Conservation (phyloP, 1,140 invertebrate genomes). For the Popillia japonica region DNA sequence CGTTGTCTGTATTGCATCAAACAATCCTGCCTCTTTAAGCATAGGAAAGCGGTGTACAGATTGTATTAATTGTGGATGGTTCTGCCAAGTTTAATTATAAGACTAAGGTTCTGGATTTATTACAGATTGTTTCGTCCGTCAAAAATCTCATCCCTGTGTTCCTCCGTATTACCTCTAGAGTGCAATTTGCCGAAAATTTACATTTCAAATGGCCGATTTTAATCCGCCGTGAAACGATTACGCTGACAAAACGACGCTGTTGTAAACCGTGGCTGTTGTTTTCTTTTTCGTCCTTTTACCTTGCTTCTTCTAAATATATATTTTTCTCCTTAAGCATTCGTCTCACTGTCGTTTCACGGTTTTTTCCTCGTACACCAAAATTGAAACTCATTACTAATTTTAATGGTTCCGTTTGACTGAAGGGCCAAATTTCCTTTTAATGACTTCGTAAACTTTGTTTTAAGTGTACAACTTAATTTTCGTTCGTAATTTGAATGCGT, state of each 20-base stretch:
- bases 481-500: neutral
- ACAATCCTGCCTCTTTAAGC: neutral
- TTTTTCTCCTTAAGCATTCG: neutral
- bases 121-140: neutral
- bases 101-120: neutral
- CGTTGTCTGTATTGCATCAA: neutral
- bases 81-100: neutral
- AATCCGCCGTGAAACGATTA: neutral
- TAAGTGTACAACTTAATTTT: neutral
- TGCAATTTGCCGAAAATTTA: constrained; percentile 3
- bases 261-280: neutral
- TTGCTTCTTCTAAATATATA: neutral
- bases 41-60: neutral
- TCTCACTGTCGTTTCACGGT: neutral
- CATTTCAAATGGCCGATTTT: neutral
- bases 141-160: neutral
- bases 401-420: neutral
- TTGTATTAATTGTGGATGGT: neutral
- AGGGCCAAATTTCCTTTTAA: neutral
- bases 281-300: neutral
- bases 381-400: constrained; percentile 15
- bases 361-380: neutral
- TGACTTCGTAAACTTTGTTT: neutral
- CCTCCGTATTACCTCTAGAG: neutral
- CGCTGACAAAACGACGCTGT: neutral